A percentile compares a stretch with the other conserved stretches of the same genome.
Evolutionary conservation across 2,113 vertebrate genomes (phyloP).

Genomic region (Dicerorhinus sumatrensis): DNA sequence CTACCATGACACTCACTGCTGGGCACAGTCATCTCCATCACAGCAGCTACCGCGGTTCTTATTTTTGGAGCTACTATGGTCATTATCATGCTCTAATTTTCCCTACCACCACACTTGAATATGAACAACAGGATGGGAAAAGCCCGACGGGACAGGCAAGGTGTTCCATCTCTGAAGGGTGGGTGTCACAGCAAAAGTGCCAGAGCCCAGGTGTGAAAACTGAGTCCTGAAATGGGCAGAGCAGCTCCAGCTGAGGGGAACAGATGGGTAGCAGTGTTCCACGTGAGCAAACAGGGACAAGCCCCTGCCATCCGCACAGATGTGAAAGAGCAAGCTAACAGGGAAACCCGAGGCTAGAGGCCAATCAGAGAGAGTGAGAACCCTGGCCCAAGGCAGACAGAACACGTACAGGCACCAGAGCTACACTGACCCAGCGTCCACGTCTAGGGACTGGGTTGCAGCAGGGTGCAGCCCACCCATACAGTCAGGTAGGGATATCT

Average conservation of each 20-base stretch:
- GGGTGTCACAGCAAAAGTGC: not conserved
- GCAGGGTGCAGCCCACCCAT: not conserved
- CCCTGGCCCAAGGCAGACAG: not conserved
- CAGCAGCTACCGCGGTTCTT: too few species aligned
- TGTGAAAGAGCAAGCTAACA: not conserved
- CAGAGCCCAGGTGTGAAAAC: not conserved
- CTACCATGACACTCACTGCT: accelerated
- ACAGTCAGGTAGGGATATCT: accelerated
- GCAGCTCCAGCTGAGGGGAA: not conserved
- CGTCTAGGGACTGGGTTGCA: not conserved
- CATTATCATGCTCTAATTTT: accelerated
- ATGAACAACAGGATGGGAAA: not conserved
- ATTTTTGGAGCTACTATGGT: accelerated
- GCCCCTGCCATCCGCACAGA: accelerated
- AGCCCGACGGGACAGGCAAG: not conserved
- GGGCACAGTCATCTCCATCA: not conserved
- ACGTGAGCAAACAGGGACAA: accelerated
- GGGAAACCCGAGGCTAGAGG: not conserved
- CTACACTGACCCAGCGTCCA: accelerated
- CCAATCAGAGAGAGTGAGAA: too few species aligned
- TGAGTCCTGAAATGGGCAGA: not conserved
- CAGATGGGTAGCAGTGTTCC: not conserved
- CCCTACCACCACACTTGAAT: not conserved
- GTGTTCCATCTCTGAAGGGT: not conserved
- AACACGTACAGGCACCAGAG: not conserved